These are phyloP conservation scores for Amorpha juglandis DNA, from an alignment of 2,888 invertebrate genomes.

Conservation along the genomic window DNA sequence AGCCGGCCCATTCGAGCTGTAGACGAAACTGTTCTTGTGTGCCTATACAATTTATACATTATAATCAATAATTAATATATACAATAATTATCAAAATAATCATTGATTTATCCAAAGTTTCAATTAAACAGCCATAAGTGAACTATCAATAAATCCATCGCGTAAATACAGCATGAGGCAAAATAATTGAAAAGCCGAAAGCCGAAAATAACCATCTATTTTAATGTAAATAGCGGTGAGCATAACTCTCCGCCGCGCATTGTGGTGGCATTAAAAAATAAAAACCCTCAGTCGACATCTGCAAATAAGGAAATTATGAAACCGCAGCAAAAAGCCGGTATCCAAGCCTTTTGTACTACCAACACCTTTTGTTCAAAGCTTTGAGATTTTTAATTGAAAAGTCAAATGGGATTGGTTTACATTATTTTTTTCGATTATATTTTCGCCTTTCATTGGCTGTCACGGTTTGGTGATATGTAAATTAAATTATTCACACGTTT, in stretches of 20 bases:
- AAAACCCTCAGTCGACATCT: constrained; percentile 61
- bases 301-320: constrained; percentile 78
- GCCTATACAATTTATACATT: too few relatives aligned
- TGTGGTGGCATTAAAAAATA: constrained; percentile 55
- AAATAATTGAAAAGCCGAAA: constrained; percentile 26
- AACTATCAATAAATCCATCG: constrained; percentile 7
- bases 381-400: constrained; percentile 69
- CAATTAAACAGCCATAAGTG: not conserved
- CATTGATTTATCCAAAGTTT: not conserved
- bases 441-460: constrained; percentile 29
- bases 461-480: not conserved
- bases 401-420: constrained; percentile 51
- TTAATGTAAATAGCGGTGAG: constrained; percentile 58
- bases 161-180: constrained; percentile 25
- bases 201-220: constrained; percentile 45
- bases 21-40: too few relatives aligned
- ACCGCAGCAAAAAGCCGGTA: constrained; percentile 63
- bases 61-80: too few relatives aligned
- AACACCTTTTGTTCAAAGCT: constrained; percentile 70
- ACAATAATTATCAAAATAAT: too few relatives aligned
- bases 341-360: constrained; percentile 66
- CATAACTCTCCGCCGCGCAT: constrained; percentile 48
- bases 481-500: not conserved
- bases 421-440: constrained; percentile 38
- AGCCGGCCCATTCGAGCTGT: too few relatives aligned